Percentiles rank a stretch among this genome's conserved stretches.
phyloP scores from a whole-genome alignment of 2,113 vertebrate genomes.

The Climacteris rufus region DNA sequence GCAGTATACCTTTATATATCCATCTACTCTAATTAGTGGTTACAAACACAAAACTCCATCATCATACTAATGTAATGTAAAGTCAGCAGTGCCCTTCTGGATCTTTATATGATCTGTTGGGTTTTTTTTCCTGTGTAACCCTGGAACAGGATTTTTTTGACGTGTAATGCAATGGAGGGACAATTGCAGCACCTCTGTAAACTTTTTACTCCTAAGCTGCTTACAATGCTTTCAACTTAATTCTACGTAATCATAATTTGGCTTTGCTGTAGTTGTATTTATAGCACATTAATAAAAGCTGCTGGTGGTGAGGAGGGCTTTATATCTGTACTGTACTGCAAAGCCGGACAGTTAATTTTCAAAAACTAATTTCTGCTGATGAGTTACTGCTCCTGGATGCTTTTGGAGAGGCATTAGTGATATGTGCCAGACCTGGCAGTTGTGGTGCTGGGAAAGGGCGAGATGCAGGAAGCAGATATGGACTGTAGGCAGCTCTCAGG shows the following conservation, averaged over 20 bases:
- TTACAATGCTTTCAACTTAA: background rate
- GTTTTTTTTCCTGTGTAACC: background rate
- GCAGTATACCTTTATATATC: background rate
- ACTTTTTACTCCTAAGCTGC: background rate
- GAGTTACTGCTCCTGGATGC: background rate
- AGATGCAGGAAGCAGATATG: background rate
- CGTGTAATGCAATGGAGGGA: background rate
- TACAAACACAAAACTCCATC: background rate
- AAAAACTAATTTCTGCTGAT: constrained; percentile 14
- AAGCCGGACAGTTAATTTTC: constrained; percentile 9
- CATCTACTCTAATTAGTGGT: background rate
- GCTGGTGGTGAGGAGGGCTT: background rate
- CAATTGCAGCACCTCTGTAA: background rate
- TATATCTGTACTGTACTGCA: background rate
- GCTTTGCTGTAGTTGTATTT: background rate
- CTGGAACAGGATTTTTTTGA: background rate
- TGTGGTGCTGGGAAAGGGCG: background rate
- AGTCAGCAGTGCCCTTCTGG: background rate
- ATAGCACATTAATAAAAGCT: background rate
- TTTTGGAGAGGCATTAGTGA: background rate
- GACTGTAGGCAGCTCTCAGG: background rate
- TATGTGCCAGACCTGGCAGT: constrained; percentile 1
- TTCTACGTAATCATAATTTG: background rate
- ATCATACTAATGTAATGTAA: background rate
- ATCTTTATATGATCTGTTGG: background rate